Conservation (phyloP, 2,888 invertebrate genomes). For the Patella ulyssiponensis region DNA sequence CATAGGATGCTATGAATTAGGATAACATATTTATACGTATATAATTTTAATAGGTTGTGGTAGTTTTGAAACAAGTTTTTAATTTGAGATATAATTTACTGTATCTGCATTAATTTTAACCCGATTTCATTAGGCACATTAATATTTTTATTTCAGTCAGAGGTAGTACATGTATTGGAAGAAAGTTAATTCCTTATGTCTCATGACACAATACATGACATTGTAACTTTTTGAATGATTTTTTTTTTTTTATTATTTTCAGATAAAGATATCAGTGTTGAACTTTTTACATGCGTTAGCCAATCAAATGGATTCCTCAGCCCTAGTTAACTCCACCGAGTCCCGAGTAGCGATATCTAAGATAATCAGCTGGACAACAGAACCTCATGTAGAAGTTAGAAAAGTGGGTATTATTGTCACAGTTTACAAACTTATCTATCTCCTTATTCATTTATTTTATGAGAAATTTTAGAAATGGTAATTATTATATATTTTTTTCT, state of each 20-base stretch:
- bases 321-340: slow-evolving; percentile 77
- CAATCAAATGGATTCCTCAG: slow-evolving; percentile 71
- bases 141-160: no score
- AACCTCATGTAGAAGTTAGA: slow-evolving; percentile 80
- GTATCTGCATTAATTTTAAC: no score
- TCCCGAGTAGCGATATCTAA: slow-evolving; percentile 78
- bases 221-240: not conserved
- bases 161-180: no score
- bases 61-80: no score
- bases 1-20: no score
- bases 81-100: no score
- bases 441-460: not conserved
- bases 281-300: slow-evolving; percentile 73
- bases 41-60: no score
- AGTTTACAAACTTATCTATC: not conserved
- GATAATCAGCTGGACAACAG: slow-evolving; percentile 82
- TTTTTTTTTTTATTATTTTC: slow-evolving; percentile 65
- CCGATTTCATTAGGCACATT: no score
- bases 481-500: no score
- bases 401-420: slow-evolving; percentile 67
- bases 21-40: no score
- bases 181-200: no score
- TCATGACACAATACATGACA: not conserved
- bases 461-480: not conserved
- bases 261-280: slow-evolving; percentile 75